Evolutionary conservation across 2,797 vertebrate genomes (phyloP), one percentile per base, ranked within the genome.

Genomic region (Chelidonichthys spinosus): DNA sequence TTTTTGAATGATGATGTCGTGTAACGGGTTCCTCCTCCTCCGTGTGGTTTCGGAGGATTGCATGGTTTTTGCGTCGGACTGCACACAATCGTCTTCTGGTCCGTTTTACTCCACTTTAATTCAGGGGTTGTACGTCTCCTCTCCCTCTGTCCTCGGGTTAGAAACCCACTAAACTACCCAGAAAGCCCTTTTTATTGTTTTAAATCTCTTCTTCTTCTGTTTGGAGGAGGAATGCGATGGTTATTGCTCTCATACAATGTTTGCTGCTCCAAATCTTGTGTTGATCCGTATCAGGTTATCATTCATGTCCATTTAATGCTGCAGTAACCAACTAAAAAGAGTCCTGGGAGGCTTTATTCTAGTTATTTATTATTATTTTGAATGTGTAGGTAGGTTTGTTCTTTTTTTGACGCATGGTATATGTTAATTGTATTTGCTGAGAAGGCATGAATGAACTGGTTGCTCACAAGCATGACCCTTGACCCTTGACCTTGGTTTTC

Each of bases 141-240:
- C 15, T 71, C 18, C 33, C 14, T 63, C 76, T 78, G 43, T 71
- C 52, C 18, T 47, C 76, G 75, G 79, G 83, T 84, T 83, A 76
- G 74, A 82, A 82, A 63, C 49, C 69, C 66, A 75, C 78, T 79
- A 71, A 88, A 55, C 58, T 63, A 61, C 78, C 47, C 74, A 73
- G 63, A 76, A 66, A 36, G 54, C 50, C 65, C 18, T 70, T 25
- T 82, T 78, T 79, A 42, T 80, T 82, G 71, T 73, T 79, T 80
- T 78, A 62, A 76, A 43, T 63, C 44, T 56, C 61, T 53, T 81
- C 47, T 40, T 74, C 53, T 35, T 72, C 10, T 67, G 35, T 11
- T 18, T 50, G 43, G 25, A 65, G 54, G 50, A 25, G 17, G 32
- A 65, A 78, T 69, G 0, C 11, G 40, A 25, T 10, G 32, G 55